Percentiles rank a stretch among this genome's conserved stretches.
These are phyloP conservation scores for Xylota segnis DNA, from an alignment of 2,888 invertebrate genomes.

Conservation along the genomic window DNA sequence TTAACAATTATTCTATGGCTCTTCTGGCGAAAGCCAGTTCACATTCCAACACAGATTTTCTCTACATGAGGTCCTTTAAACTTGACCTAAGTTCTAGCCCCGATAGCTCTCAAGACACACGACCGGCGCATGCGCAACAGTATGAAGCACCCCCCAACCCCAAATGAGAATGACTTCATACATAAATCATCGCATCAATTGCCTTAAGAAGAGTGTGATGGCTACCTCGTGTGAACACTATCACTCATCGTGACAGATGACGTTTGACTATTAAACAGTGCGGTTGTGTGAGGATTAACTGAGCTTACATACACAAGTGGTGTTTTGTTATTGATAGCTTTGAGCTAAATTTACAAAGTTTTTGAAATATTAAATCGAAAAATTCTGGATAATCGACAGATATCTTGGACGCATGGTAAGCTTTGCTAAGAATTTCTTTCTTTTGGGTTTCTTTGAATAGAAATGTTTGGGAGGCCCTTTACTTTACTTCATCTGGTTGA, in stretches of 20 bases:
- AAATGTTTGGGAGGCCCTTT: no score
- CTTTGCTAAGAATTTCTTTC: no score
- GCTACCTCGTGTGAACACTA: conserved; percentile 59
- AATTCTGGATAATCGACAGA: conserved; percentile 6
- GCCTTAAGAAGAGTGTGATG: conserved; percentile 37
- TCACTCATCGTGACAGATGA: conserved; percentile 68
- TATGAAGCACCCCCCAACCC: conserved; percentile 6
- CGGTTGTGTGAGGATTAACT: conserved; percentile 52
- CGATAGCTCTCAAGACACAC: not conserved
- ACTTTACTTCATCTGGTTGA: no score
- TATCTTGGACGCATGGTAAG: conserved; percentile 16
- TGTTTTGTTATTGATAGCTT: no score
- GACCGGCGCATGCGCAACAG: conserved; percentile 65
- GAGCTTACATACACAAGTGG: not conserved
- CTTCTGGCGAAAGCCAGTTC: no score
- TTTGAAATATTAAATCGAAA: not conserved
- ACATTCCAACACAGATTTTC: no score
- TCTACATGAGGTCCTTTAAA: not conserved
- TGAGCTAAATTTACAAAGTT: not conserved
- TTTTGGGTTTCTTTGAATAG: no score
- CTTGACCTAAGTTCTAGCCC: not conserved
- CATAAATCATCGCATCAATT: conserved; percentile 42
- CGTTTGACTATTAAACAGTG: conserved; percentile 59
- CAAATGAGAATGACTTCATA: conserved; percentile 19
- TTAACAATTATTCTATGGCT: no score